Percentiles rank a stretch among this genome's conserved stretches.
Conservation (phyloP, 2,113 vertebrate genomes). For the Naja naja region DNA sequence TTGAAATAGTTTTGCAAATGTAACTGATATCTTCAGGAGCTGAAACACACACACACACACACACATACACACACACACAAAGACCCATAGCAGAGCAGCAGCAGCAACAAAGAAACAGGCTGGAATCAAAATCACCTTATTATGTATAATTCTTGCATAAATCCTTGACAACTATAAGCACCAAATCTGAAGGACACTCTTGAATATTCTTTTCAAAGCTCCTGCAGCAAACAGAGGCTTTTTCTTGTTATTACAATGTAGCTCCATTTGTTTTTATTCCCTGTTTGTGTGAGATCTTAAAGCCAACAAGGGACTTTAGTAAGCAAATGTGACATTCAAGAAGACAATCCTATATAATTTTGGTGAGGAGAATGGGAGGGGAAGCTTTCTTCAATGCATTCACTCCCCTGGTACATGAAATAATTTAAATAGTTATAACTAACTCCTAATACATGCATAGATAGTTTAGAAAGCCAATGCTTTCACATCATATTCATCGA, state of each 20-base stretch:
- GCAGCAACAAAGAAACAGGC: slow-evolving; percentile 44
- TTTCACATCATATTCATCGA: background rate
- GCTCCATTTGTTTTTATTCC: slow-evolving; percentile 4
- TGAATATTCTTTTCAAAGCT: slow-evolving; percentile 31
- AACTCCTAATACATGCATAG: background rate
- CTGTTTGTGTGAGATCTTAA: slow-evolving; percentile 26
- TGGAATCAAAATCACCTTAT: slow-evolving; percentile 23
- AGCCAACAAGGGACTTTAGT: slow-evolving; percentile 2
- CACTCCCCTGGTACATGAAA: slow-evolving; percentile 19
- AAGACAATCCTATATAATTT: background rate
- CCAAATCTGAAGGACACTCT: slow-evolving; percentile 1
- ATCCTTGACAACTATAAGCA: slow-evolving; percentile 35
- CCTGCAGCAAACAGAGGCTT: background rate
- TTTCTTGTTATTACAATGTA: slow-evolving; percentile 8
- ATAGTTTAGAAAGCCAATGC: background rate
- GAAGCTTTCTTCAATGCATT: background rate
- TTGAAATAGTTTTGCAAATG: slow-evolving; percentile 43
- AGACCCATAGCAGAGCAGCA: slow-evolving; percentile 26
- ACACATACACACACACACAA: too few relatives aligned
- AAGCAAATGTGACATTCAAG: background rate
- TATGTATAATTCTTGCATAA: slow-evolving; percentile 8
- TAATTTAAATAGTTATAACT: slow-evolving; percentile 26
- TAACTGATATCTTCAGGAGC: slow-evolving; percentile 6
- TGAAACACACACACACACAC: background rate
- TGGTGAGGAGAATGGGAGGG: too few relatives aligned